Evolutionary conservation across 2,888 invertebrate species (phyloP).

Genomic region (Rotaria socialis): DNA sequence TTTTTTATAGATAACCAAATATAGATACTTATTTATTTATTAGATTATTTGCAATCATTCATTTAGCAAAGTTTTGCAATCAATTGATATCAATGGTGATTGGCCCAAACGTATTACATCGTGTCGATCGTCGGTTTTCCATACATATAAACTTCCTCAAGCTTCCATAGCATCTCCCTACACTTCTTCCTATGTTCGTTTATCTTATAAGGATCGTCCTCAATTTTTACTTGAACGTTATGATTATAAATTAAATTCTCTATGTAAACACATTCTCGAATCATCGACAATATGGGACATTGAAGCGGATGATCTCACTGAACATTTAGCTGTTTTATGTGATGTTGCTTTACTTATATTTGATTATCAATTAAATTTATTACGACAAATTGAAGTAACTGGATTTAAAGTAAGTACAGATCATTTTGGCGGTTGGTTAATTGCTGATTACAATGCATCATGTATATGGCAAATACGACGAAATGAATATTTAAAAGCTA

Average conservation of each 20-base stretch:
- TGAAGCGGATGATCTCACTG: background rate
- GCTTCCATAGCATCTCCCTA: background rate
- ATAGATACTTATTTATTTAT: background rate
- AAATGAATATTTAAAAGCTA: slow-evolving; percentile 33
- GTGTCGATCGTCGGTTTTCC: background rate
- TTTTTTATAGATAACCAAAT: no score
- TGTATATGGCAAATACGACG: slow-evolving; percentile 35
- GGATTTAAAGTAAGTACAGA: slow-evolving; percentile 34
- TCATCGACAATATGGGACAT: slow-evolving; percentile 28
- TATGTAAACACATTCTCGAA: slow-evolving; percentile 30
- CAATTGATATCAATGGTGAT: slow-evolving; percentile 22
- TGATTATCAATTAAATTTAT: slow-evolving; percentile 33
- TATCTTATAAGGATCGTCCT: background rate
- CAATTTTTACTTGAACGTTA: slow-evolving; percentile 35
- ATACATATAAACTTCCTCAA: background rate
- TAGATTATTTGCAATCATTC: background rate
- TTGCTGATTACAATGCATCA: slow-evolving; percentile 24
- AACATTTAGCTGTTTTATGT: slow-evolving; percentile 29
- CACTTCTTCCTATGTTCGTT: background rate
- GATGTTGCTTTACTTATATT: slow-evolving; percentile 35
- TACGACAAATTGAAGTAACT: slow-evolving; percentile 33
- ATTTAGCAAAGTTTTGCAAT: background rate
- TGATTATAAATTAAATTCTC: slow-evolving; percentile 8
- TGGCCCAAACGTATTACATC: slow-evolving; percentile 31
- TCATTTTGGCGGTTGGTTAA: slow-evolving; percentile 34